Evolutionary conservation across 2,113 vertebrate genomes (phyloP).

Genomic region (Macheiramphus alcinus): DNA sequence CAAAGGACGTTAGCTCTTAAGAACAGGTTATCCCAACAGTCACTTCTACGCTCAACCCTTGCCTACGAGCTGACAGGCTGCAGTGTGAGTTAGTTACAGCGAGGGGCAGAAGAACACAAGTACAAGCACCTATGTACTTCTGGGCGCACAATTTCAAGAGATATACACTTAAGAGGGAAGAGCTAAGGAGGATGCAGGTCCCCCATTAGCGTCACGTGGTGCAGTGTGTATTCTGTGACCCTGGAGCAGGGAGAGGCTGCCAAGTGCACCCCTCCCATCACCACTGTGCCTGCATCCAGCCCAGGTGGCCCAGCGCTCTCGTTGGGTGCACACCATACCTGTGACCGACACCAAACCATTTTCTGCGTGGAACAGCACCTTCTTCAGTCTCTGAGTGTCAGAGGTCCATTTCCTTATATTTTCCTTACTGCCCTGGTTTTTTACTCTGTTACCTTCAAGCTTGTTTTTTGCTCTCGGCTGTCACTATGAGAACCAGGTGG

Average conservation of each 20-base stretch:
- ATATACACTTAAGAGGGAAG: background rate
- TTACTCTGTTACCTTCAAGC: background rate
- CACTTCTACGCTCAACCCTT: background rate
- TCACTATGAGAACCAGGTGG: background rate
- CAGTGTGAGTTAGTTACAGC: background rate
- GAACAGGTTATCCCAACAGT: rapidly evolving
- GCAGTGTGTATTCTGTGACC: background rate
- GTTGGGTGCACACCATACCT: background rate
- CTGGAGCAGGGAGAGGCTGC: background rate
- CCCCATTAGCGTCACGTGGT: background rate
- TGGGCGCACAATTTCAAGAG: background rate
- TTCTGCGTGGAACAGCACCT: background rate
- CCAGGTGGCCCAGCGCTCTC: background rate
- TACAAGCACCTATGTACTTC: background rate
- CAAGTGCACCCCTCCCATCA: background rate
- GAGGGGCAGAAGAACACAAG: background rate
- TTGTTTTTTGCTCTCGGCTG: background rate
- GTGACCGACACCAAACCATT: background rate
- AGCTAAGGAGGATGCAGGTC: background rate
- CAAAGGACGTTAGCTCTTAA: background rate
- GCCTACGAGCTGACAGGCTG: background rate
- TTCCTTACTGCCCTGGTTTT: background rate
- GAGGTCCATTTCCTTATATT: background rate
- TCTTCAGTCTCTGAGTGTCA: background rate
- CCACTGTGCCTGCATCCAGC: background rate